These are phyloP conservation scores for Halictus quadricinctus DNA, from an alignment of 2,888 invertebrate genomes.

Conservation along the genomic window DNA sequence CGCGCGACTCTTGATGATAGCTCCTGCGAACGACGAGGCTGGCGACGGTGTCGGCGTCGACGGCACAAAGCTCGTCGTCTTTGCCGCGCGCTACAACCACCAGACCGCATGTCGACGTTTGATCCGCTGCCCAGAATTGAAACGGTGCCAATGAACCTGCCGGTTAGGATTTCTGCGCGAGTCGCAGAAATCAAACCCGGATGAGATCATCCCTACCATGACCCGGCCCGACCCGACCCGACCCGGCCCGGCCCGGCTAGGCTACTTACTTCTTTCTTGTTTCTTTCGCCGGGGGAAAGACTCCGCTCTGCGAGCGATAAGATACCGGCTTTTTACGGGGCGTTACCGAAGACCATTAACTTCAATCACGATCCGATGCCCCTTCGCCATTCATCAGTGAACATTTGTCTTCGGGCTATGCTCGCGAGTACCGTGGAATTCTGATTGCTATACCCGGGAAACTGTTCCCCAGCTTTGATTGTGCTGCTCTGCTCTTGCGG, in stretches of 20 bases:
- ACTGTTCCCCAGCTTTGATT: not conserved
- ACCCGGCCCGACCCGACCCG: not conserved
- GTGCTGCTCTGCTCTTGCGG: not conserved
- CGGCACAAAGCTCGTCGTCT: constrained; percentile 65
- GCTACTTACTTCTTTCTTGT: constrained; percentile 45
- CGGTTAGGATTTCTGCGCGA: constrained; percentile 56
- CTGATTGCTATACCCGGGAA: not conserved
- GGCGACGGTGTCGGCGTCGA: constrained; percentile 62
- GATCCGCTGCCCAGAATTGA: constrained; percentile 78
- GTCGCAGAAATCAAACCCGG: constrained; percentile 61
- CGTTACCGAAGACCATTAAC: constrained; percentile 43
- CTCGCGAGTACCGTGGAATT: not conserved
- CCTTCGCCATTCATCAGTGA: constrained; percentile 27
- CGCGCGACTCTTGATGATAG: constrained; percentile 66
- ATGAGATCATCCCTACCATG: constrained; percentile 41
- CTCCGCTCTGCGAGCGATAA: constrained; percentile 40
- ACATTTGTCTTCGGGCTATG: constrained; percentile 35
- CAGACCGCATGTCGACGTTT: constrained; percentile 74
- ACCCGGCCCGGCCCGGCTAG: not conserved
- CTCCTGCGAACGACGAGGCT: constrained; percentile 65
- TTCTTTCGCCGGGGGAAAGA: constrained; percentile 1
- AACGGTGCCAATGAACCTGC: constrained; percentile 80
- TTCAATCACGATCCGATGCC: constrained; percentile 36
- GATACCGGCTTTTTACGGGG: constrained; percentile 19
- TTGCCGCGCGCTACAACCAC: constrained; percentile 62